Evolutionary conservation across 2,888 invertebrate species (phyloP).

Genomic region (Nymphalis polychloros): DNA sequence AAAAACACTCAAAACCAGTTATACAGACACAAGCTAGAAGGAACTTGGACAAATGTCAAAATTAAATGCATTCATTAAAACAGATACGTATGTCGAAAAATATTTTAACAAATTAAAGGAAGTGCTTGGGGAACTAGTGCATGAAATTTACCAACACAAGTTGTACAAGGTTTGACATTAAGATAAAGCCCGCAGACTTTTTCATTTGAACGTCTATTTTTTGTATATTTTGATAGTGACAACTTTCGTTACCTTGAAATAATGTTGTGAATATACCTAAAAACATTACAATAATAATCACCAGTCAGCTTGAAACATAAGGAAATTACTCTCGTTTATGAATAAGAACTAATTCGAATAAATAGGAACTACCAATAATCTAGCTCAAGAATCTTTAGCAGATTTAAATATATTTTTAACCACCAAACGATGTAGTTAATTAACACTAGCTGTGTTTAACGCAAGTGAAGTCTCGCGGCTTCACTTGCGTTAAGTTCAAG

Average conservation of each 20-base stretch:
- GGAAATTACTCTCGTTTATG: too few species aligned
- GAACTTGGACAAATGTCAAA: slow-evolving; percentile 28
- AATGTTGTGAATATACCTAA: too few species aligned
- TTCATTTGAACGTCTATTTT: background rate
- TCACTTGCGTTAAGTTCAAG: too few species aligned
- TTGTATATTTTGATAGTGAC: background rate
- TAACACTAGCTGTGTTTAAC: too few species aligned
- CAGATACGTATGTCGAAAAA: background rate
- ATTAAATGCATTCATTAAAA: slow-evolving; percentile 22
- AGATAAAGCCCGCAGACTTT: slow-evolving; percentile 2
- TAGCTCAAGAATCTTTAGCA: too few species aligned
- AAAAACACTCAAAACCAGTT: slow-evolving; percentile 11
- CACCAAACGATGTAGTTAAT: too few species aligned
- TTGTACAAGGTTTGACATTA: background rate
- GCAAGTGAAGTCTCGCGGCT: too few species aligned
- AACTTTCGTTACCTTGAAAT: slow-evolving; percentile 1
- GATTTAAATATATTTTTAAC: too few species aligned
- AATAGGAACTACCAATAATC: too few species aligned
- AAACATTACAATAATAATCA: too few species aligned
- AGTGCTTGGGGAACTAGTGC: slow-evolving; percentile 9
- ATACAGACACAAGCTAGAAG: slow-evolving; percentile 8
- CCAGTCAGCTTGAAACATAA: too few species aligned
- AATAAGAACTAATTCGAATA: too few species aligned
- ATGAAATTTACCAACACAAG: background rate
- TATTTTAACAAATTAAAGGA: slow-evolving; percentile 13